Evolutionary conservation across 2,113 vertebrate genomes (phyloP).

Genomic region (Crotalus horridus): DNA sequence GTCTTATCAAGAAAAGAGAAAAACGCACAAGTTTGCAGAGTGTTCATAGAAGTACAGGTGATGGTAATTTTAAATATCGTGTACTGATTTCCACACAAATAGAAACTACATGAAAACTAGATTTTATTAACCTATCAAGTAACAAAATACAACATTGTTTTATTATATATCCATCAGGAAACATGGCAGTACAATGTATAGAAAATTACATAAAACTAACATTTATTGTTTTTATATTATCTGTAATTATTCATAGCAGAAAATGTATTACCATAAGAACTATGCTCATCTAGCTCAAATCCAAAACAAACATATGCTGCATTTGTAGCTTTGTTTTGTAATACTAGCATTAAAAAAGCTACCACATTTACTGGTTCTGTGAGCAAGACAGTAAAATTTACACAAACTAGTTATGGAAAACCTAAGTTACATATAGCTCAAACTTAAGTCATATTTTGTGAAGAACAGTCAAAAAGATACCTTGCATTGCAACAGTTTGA

Average conservation of each 20-base stretch:
- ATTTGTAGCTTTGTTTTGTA: accelerated
- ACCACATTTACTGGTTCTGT: slow-evolving; percentile 27
- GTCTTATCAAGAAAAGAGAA: slow-evolving; percentile 73
- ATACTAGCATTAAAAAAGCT: slow-evolving; percentile 25
- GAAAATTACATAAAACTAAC: background rate
- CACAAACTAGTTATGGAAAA: slow-evolving; percentile 32
- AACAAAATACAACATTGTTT: slow-evolving; percentile 40
- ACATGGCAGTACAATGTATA: slow-evolving; percentile 19
- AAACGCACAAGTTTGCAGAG: slow-evolving; percentile 46
- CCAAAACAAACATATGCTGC: background rate
- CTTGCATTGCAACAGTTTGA: slow-evolving; percentile 63
- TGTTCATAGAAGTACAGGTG: slow-evolving; percentile 1
- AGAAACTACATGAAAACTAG: slow-evolving; percentile 27
- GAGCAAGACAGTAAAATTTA: slow-evolving; percentile 27
- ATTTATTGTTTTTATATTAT: slow-evolving; percentile 23
- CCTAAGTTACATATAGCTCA: slow-evolving; percentile 37
- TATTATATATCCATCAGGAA: slow-evolving; percentile 18
- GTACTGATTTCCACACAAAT: slow-evolving; percentile 23
- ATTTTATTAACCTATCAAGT: slow-evolving; percentile 30
- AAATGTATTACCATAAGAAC: slow-evolving; percentile 8
- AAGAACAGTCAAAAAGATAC: slow-evolving; percentile 65
- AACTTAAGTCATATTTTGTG: slow-evolving; percentile 48
- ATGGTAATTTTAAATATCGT: background rate
- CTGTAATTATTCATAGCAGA: slow-evolving; percentile 24
- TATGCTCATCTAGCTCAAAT: background rate